Conservation (phyloP, 2,113 vertebrate species). For the Ceuthmochares aereus region DNA sequence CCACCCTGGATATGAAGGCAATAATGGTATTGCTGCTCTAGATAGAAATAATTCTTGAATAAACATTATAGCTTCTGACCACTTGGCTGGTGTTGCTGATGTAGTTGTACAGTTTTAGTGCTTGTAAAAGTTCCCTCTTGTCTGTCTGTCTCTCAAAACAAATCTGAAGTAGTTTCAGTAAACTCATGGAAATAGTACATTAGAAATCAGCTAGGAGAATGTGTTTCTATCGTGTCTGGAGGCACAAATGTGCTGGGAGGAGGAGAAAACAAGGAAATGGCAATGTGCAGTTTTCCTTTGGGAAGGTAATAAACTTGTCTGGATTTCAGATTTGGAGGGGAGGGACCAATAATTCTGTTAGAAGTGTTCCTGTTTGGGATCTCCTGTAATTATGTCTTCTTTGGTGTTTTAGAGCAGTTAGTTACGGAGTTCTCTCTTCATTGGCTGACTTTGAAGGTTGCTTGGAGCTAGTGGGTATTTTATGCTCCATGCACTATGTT, state of each 20-base stretch:
- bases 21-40: neutral
- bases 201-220: neutral
- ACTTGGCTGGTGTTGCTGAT: neutral
- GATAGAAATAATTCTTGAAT: neutral
- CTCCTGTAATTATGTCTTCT: neutral
- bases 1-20: neutral
- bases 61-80: neutral
- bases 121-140: neutral
- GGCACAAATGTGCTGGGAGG: neutral
- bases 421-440: fast-evolving
- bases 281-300: neutral
- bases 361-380: neutral
- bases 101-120: neutral
- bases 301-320: neutral
- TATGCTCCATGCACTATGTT: neutral
- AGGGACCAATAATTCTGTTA: neutral
- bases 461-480: neutral
- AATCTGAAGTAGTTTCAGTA: neutral
- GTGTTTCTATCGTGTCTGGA: neutral
- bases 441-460: neutral
- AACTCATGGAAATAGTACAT: neutral
- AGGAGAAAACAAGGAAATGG: neutral
- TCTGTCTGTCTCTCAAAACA: neutral
- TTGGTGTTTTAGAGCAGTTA: neutral
- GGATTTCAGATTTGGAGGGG: neutral